Conservation (phyloP, 2,797 vertebrate species). For the Botia almorhae region DNA sequence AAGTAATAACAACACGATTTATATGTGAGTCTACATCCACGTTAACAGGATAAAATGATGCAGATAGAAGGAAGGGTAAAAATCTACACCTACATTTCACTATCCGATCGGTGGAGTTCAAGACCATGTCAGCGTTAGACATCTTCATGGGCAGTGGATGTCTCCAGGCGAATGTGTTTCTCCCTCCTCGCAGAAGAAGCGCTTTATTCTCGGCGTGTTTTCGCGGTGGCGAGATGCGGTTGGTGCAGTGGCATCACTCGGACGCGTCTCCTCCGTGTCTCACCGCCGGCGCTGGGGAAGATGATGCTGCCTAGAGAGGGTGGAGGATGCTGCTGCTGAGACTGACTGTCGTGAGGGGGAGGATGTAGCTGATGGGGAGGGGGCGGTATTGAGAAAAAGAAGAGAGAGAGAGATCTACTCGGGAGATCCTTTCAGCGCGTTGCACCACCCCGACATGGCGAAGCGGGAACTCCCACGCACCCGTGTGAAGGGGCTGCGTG, state of each 20-base stretch:
- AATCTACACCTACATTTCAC: slow-evolving; percentile 81
- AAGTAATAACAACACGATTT: background rate
- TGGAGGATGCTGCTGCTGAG: slow-evolving; percentile 68
- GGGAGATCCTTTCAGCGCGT: slow-evolving; percentile 65
- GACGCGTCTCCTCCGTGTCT: slow-evolving; percentile 75
- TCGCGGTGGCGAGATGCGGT: slow-evolving; percentile 69
- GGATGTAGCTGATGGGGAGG: slow-evolving; percentile 59
- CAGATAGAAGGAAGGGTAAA: slow-evolving; percentile 33
- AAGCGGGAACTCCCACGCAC: slow-evolving; percentile 86
- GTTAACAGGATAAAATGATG: background rate
- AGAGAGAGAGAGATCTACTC: slow-evolving; percentile 50
- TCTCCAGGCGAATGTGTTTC: slow-evolving; percentile 55
- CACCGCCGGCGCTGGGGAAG: slow-evolving; percentile 72
- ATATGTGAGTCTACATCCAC: background rate
- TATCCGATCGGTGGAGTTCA: slow-evolving; percentile 82
- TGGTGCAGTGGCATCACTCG: slow-evolving; percentile 81
- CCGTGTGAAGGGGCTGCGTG: slow-evolving; percentile 80
- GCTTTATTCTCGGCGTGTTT: slow-evolving; percentile 67
- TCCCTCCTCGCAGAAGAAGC: slow-evolving; percentile 60
- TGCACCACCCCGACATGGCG: slow-evolving; percentile 76
- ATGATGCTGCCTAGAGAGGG: slow-evolving; percentile 70
- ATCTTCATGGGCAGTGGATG: slow-evolving; percentile 80
- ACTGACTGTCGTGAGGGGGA: slow-evolving; percentile 73
- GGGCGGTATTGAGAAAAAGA: slow-evolving; percentile 55
- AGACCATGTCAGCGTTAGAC: slow-evolving; percentile 85